Conservation (phyloP, 2,113 vertebrate species). For the Heterocephalus glaber region DNA sequence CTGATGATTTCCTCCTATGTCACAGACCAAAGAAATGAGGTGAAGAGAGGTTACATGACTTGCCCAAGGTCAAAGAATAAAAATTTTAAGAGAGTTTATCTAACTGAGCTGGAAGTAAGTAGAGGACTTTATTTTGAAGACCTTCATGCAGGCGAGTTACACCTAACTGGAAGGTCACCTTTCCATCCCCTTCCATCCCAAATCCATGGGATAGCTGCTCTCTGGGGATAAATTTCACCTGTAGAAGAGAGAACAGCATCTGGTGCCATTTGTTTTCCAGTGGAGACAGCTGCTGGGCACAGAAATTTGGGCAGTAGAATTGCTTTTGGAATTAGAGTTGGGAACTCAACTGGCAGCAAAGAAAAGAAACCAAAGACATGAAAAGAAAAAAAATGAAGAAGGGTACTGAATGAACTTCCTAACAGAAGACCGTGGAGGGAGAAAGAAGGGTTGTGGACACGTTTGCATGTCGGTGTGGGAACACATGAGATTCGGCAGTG, state of each 20-base stretch:
- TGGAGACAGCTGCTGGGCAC: slow-evolving; percentile 1
- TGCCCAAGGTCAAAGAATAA: neutral
- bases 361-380: neutral
- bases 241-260: accelerated
- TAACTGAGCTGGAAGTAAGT: neutral
- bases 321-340: neutral
- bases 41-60: neutral
- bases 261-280: neutral
- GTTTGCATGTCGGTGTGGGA: neutral
- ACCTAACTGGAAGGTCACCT: neutral
- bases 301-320: neutral
- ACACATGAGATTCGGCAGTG: neutral
- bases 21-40: neutral
- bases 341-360: neutral
- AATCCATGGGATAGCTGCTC: no score
- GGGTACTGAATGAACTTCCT: neutral
- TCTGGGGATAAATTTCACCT: neutral
- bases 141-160: neutral
- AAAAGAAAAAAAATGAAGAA: neutral
- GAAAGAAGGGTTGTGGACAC: neutral
- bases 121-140: neutral
- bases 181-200: neutral
- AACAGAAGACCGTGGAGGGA: neutral
- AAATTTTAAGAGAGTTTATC: neutral
- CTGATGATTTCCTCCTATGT: neutral